phyloP scores from a whole-genome alignment of 2,797 vertebrate species.

The Microctenopoma stevenorrisi region DNA sequence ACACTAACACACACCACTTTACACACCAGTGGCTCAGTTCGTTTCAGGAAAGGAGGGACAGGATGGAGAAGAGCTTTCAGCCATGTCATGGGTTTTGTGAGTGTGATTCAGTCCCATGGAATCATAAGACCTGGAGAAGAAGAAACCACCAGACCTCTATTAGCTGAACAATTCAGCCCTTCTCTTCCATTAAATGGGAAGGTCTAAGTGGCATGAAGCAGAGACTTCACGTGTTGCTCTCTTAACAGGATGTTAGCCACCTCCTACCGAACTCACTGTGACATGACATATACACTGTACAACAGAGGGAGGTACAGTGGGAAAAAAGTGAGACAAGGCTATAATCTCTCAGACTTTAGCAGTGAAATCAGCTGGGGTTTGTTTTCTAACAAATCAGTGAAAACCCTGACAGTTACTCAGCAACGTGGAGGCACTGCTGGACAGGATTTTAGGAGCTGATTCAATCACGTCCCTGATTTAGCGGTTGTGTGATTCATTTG shows the following conservation, averaged over 20 bases:
- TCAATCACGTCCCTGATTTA: constrained; percentile 44
- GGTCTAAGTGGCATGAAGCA: constrained; percentile 23
- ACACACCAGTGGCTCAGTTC: background rate
- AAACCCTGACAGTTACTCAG: constrained; percentile 17
- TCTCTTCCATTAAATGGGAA: constrained; percentile 37
- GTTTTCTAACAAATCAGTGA: constrained; percentile 18
- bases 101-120: constrained; percentile 44
- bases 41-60: constrained; percentile 8
- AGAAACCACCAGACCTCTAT: constrained; percentile 79
- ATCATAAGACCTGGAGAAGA: constrained; percentile 70
- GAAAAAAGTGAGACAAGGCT: background rate
- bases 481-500: constrained; percentile 68
- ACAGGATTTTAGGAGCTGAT: constrained; percentile 47
- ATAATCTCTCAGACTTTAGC: background rate
- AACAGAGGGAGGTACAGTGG: background rate
- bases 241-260: constrained; percentile 5
- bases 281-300: background rate
- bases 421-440: background rate
- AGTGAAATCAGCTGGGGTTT: constrained; percentile 15
- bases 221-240: constrained; percentile 20
- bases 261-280: background rate
- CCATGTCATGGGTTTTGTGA: constrained; percentile 70
- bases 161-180: constrained; percentile 56
- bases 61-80: constrained; percentile 22
- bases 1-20: constrained; percentile 4